Percentiles rank a stretch among this genome's conserved stretches.
These are phyloP conservation scores for Leucoptera coffeella DNA, from an alignment of 2,888 invertebrate genomes.

Conservation along the genomic window DNA sequence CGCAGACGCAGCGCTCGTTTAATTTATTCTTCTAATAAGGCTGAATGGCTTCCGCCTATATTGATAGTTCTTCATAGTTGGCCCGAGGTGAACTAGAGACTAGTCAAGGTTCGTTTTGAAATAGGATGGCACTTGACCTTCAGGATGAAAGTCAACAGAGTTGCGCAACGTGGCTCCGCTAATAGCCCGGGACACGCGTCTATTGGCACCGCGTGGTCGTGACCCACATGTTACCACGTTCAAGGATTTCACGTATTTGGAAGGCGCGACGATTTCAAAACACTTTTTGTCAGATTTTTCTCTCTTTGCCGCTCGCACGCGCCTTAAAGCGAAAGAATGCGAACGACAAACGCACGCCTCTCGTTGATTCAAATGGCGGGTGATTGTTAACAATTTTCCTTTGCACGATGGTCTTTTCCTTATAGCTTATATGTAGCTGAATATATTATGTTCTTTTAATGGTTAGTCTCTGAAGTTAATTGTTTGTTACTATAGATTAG, in stretches of 20 bases:
- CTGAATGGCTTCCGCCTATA: slow-evolving; percentile 38
- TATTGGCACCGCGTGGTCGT: slow-evolving; percentile 39
- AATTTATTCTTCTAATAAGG: too few relatives aligned
- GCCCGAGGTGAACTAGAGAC: slow-evolving; percentile 45
- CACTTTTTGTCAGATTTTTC: slow-evolving; percentile 3
- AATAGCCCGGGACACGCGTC: slow-evolving; percentile 29
- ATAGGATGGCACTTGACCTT: slow-evolving; percentile 53
- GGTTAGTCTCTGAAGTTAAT: too few relatives aligned
- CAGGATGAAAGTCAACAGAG: slow-evolving; percentile 50
- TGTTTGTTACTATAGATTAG: too few relatives aligned
- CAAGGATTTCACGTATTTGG: slow-evolving; percentile 53
- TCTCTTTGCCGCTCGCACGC: neutral
- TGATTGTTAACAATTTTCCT: too few relatives aligned
- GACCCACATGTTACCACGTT: slow-evolving; percentile 40
- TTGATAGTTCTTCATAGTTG: slow-evolving; percentile 21
- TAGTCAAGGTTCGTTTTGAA: slow-evolving; percentile 47
- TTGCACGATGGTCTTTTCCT: too few relatives aligned
- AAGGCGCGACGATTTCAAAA: slow-evolving; percentile 44
- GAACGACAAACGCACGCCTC: slow-evolving; percentile 7
- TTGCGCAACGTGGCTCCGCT: slow-evolving; percentile 44
- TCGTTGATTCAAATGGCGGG: slow-evolving; percentile 15
- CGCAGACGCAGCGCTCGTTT: too few relatives aligned
- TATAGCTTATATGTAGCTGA: too few relatives aligned
- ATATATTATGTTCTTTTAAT: too few relatives aligned
- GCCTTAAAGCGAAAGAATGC: neutral